Evolutionary conservation across 1,140 invertebrate species (phyloP), one percentile per base, ranked within the genome.

Genomic region (Ips typographus): DNA sequence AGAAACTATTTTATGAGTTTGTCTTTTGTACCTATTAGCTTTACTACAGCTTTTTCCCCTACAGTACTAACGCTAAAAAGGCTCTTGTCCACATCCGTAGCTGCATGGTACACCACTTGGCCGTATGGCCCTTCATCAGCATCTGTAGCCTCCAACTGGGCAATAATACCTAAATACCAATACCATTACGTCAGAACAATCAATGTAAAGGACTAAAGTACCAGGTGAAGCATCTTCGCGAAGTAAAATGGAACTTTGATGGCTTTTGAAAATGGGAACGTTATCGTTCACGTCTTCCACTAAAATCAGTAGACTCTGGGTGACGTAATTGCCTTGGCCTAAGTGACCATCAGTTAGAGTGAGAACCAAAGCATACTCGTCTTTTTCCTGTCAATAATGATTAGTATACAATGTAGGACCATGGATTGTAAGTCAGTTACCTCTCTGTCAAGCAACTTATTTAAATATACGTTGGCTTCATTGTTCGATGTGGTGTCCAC

Each of bases 261-360:
- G 94, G 7, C 92, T 90, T 75, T 90, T 88, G 80, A 96, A 96
- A 57, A 94, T 85, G 2, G 94, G 94, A 69, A 89, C 88, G 83
- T 94, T 94, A 82, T 96, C 94, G 75, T 96, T 96, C 5, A 94
- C 90, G 80, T 97, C 94, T 82, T 96, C 94, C 1, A 96, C 93
- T 56, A 95, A 83, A 8, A 96, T 81, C 62, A 96, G 82, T 61
- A 96, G 86, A 76, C 93, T 94, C 82, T 96, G 94, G 2, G 92
- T 95, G 65, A 97, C 91, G 81, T 89, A 95, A 79, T 94, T 94
- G 56, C 92, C 91, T 55, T 94, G 91, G 1, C 91, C 92, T 39
- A 95, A 85, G 76, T 90, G 88, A 55, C 92, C 93, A 80, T 97
- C 94, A 1, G 93, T 96, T 70, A 97, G 80, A 1, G 94, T 96